Base-by-base conservation (phyloP, 2,888 invertebrate genomes). In the Epinotia ramella region DNA sequence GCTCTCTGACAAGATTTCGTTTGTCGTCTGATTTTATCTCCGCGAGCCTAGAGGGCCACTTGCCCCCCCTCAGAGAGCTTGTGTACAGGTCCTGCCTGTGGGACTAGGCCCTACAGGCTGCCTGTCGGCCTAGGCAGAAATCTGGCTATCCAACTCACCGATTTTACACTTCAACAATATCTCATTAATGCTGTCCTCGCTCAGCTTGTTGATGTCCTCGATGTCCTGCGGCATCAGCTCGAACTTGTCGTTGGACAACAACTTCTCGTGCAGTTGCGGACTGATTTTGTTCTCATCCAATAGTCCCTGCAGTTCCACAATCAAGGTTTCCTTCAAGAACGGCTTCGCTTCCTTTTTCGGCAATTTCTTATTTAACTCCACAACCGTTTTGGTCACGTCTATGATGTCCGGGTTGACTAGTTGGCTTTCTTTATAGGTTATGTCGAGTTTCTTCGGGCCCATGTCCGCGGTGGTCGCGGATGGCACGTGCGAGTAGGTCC, bases 401-500 rank as follows among this genome's bases (percentile, higher is more conserved):
- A 87, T 60, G 3, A 86, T 80, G 69, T 82, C 77, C 40, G 53
- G 40, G 5, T 33, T 67, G 28, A 56, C 7, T 46, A 78, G 77
- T 2, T 74, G 79, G 1, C 77, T 60, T 80, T 89, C 88, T 79
- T 88, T 88, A 77, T 90, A 91, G 0, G 89, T 91, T 70, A 91
- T 88, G 76, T 91, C 89, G 78, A 91, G 33, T 40, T 88, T 83
- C 65, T 85, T 84, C 16, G 82, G 79, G 56, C 73, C 3, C 46
- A 60, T 49, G 69, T 69, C 69, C 0, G 60, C 78, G 66, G 77
- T 82, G 53, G 81, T 66, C 79, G 80, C 78, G 20, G 40, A 1
- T 70, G 78, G 60, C 84, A 82, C 9, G 64, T 89, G 79, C 0
- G 94, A 87, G 82, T 96, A 97, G 78, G 95, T 95, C 80, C 95